Evolutionary conservation across 2,113 vertebrate genomes (phyloP), one percentile per base, ranked within the genome.

Genomic region (Hippoglossus stenolepis): DNA sequence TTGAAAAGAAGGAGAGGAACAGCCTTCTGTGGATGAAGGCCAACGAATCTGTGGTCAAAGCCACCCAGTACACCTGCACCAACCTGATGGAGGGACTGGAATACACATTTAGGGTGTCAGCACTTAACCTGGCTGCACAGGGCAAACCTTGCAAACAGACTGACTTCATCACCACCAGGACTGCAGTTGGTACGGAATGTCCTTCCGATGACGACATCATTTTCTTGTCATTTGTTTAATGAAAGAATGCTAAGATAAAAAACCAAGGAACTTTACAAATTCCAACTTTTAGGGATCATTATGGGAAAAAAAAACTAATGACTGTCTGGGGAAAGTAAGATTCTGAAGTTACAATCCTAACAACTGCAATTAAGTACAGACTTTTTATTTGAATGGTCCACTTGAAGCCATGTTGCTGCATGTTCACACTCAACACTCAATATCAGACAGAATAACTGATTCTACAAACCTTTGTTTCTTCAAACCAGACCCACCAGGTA

Each of bases 1-100:
- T 99, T 73, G 98, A 99, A 80, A 97, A 96, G 78, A 99, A 99
- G 90, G 98, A 99, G 91, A 96, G 97, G 79, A 99, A 99, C 89
- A 98, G 98, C 82, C 90, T 99, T 28, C 93, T 99, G 28, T 99
- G 98, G 98, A 94, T 95, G 83, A 97, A 95, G 90, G 96, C 96
- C 73, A 99, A 98, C 0, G 98, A 99, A 76, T 90, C 95, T 17
- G 38, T 93, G 84, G 94, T 99, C 58, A 97, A 97, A 72, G 92
- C 96, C 75, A 97, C 96, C 15, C 97, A 98, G 85, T 98, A 97
- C 85, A 96, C 96, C 72, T 99, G 97, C 85, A 92, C 92, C 53
- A 96, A 96, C 5, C 95, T 99, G 26, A 93, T 98, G 0, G 98
- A 99, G 66, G 97, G 98, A 56, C 95, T 99, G 40, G 98, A 99